Evolutionary conservation across 2,797 vertebrate genomes (phyloP).

Genomic region (Sebastes baramenuke): DNA sequence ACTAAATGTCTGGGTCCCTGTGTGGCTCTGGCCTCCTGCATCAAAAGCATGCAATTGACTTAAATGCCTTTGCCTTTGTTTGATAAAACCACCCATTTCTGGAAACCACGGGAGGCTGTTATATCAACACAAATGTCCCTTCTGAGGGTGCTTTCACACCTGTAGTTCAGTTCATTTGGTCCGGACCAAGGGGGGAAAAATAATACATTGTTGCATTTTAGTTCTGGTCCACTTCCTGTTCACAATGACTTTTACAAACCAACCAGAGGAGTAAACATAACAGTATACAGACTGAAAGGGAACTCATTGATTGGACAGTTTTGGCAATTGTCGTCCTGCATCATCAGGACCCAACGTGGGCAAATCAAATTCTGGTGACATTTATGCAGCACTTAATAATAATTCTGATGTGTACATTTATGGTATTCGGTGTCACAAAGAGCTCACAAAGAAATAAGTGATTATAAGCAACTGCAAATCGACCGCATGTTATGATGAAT

Average conservation of each 20-base stretch:
- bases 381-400: not conserved
- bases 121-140: not conserved
- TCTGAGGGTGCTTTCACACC: not conserved
- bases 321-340: not conserved
- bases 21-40: constrained; percentile 20
- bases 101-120: not conserved
- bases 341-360: not conserved
- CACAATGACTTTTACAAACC: not conserved
- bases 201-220: not conserved
- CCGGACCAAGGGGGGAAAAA: not conserved
- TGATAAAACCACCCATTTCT: constrained; percentile 26
- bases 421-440: not conserved
- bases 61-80: constrained; percentile 41
- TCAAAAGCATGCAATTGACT: constrained; percentile 34
- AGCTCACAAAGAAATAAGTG: not conserved
- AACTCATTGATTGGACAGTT: not conserved
- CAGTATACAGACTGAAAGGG: not conserved
- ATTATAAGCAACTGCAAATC: not conserved
- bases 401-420: not conserved
- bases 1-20: constrained; percentile 53
- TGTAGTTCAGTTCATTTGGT: not conserved
- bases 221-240: not conserved
- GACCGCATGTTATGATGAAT: not conserved
- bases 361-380: not conserved
- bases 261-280: not conserved